Conservation (phyloP, 2,888 invertebrate species). For the Pimpla rufipes region DNA sequence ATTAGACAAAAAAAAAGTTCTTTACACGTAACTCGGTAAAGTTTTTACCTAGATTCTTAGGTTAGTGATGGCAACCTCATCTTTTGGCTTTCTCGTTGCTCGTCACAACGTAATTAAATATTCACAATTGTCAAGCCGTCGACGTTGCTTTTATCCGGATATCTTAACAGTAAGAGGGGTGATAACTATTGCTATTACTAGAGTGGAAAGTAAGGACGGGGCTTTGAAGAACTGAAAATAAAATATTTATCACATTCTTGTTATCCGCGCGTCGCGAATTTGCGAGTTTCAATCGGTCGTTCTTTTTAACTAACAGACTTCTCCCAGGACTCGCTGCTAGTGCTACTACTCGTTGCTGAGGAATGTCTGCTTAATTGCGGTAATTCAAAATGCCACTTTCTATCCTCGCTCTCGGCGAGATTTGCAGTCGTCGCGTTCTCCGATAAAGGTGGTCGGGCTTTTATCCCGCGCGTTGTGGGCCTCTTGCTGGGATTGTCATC, state of each 20-base stretch:
- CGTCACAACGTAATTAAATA: constrained; percentile 4
- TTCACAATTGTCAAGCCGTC: neutral
- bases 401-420: constrained; percentile 83
- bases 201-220: neutral
- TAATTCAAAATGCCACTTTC: constrained; percentile 87
- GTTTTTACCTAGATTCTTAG: constrained; percentile 35
- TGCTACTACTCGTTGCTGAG: constrained; percentile 78
- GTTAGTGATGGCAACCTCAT: constrained; percentile 16
- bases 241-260: constrained; percentile 56
- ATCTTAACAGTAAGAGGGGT: neutral
- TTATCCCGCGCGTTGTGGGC: constrained; percentile 91
- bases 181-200: neutral
- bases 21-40: constrained; percentile 21
- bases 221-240: constrained; percentile 24
- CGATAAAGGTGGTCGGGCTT: constrained; percentile 88
- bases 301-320: constrained; percentile 31
- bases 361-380: constrained; percentile 83
- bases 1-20: constrained; percentile 31
- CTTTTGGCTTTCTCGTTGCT: constrained; percentile 5
- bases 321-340: constrained; percentile 70
- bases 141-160: neutral
- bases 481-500: constrained; percentile 90
- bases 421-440: constrained; percentile 76
- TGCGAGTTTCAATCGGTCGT: neutral
- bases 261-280: constrained; percentile 17